Evolutionary conservation across 1,140 invertebrate species (phyloP), one percentile per base, ranked within the genome.

Genomic region (Tachypleus tridentatus): DNA sequence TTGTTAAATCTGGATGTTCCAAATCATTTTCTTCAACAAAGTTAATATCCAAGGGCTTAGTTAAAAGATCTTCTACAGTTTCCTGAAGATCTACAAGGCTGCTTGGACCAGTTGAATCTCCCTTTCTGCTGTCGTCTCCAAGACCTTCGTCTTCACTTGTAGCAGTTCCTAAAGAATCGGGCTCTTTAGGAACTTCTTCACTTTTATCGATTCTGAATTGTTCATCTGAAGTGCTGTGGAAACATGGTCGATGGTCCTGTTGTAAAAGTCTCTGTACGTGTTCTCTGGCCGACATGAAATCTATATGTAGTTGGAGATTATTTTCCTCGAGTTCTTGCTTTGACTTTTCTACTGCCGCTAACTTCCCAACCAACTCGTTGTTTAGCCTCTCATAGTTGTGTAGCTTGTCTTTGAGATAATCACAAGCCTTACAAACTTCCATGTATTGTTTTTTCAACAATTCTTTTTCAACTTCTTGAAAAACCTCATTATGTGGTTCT

Each of bases 101-200:
- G 49, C 61, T 65, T 8, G 69, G 69, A 8, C 69, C 69, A 1
- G 69, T 67, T 11, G 67, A 70, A 54, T 67, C 64, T 11, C 66
- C 67, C 50, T 67, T 59, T 5, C 69, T 51, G 50, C 63, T 64
- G 11, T 70, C 69, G 54, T 70, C 69, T 50, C 69, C 69, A 5
- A 70, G 60, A n/a, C 69, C 69, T 62, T 70, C 69, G 52, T 70
- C 69, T 63, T 70, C 69, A 54, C 69, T 70, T 58, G 65, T 67
- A 56, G 64, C 63, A 60, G 65, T 52, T 52, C 66, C 63, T 51
- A 67, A 50, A 4, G 67, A 64, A 60, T 68, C 67, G 2, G 29
- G 29, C 29, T 29, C 29, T 29, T 29, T 29, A 29, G 29, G 29
- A 29, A 29, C 29, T 49, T 51, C 51, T 47, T 56, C 60, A 29